Base-by-base conservation (phyloP, 2,113 vertebrate species). In the Oncorhynchus gorbuscha region DNA sequence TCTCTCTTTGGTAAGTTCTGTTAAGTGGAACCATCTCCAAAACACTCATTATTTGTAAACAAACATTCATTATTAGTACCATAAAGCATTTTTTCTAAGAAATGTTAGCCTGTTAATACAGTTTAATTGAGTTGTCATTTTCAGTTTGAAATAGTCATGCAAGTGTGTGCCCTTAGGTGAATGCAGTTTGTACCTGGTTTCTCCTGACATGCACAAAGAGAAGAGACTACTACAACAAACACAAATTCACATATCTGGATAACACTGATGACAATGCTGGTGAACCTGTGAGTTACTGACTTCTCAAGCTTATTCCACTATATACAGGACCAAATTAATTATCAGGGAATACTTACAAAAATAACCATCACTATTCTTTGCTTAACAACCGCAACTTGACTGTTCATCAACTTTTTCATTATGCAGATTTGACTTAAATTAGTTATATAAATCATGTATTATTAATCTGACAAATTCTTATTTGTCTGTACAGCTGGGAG, bases 141-240 rank as follows among this genome's bases (percentile, higher is more conserved):
- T 4, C 51, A 55, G 16, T 18, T 14, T 55, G 51, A 55, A 24
- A 22, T 62, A 22, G n/a, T 22, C 13, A 62, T 62, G 18, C 59
- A 62, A 58, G 20, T 22, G 20, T 24, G 7, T 62, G 6, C 59
- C n/a, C n/a, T 24, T 22, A 97, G 96, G 90, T 95, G 0, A 95
- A 94, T 0, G 70, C 93, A 26, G 89, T 97, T 3, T 92, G 93
- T 83, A 95, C 97, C 69, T 22, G 96, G 75, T 84, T 96, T 28
- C 90, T 97, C 76, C 84, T 97, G 74, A 92, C 94, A 16, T 96
- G 88, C 84, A 92, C 89, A 88, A 91, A 90, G 79, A 96, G 95
- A 82, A 93, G 24, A 16, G 82, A 86, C 28, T 92, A 93, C 80
- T 97, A 97, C 78, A 89, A 88, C 45, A 93, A 93, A 87, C 92